phyloP scores from a whole-genome alignment of 2,113 vertebrate species.

The Microtus ochrogaster region DNA sequence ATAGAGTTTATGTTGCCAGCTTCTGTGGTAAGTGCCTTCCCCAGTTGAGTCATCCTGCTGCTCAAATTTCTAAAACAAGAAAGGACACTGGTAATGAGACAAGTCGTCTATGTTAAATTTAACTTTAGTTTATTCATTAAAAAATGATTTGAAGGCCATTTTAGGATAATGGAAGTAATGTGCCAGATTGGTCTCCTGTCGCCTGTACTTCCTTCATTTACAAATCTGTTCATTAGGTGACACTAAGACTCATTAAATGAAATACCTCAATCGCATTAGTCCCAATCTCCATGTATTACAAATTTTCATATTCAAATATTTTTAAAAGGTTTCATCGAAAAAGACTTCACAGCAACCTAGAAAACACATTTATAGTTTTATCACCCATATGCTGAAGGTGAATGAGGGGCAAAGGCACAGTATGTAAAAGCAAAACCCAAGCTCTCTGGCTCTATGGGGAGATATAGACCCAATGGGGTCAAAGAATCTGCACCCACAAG shows the following conservation, averaged over 20 bases:
- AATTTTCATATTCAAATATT: background rate
- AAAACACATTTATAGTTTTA: background rate
- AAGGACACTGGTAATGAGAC: background rate
- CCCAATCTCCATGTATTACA: background rate
- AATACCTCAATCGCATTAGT: background rate
- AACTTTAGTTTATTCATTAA: conserved; percentile 33
- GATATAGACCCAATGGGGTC: accelerated
- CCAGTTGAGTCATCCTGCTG: background rate
- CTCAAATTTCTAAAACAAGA: background rate
- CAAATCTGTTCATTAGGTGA: conserved; percentile 28
- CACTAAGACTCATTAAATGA: conserved; percentile 28
- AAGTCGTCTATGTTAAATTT: background rate
- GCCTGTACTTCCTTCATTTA: background rate
- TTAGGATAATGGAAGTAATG: conserved; percentile 13
- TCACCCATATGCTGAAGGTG: background rate
- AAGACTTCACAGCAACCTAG: background rate
- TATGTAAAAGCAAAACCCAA: background rate
- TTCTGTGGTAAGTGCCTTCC: background rate
- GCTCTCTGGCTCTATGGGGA: background rate
- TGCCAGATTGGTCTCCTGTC: background rate
- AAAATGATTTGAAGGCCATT: conserved; percentile 12
- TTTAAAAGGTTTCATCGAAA: background rate
- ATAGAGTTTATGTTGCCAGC: no score
- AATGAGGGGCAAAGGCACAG: background rate
- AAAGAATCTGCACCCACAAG: background rate